phyloP scores from a whole-genome alignment of 1,140 invertebrate species.

The Rhopalosiphum maidis region DNA sequence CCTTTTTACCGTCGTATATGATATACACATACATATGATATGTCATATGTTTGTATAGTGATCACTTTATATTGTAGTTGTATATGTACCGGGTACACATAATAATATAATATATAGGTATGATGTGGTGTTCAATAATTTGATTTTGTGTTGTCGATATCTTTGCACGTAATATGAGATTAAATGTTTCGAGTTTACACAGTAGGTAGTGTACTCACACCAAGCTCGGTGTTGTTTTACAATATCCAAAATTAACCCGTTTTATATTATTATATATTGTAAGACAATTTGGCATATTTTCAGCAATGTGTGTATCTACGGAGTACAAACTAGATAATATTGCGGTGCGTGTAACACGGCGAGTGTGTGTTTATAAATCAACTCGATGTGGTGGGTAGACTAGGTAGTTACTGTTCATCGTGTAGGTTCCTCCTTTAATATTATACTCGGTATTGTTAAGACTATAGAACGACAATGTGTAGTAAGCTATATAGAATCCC shows the following conservation, averaged over 20 bases:
- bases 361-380: not conserved
- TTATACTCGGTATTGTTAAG: not conserved
- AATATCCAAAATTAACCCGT: not conserved
- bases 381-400: too few relatives aligned
- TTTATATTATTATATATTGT: not conserved
- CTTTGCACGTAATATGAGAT: not conserved
- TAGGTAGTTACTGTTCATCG: too few relatives aligned
- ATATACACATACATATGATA: not conserved
- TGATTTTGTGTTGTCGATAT: not conserved
- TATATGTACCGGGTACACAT: not conserved
- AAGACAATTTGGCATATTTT: conserved; percentile 1
- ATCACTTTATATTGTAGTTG: not conserved
- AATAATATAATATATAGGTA: not conserved
- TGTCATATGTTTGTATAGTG: not conserved
- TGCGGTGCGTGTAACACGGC: not conserved
- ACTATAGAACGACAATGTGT: not conserved
- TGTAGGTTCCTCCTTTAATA: not conserved
- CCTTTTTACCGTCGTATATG: not conserved
- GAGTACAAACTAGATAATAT: not conserved
- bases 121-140: not conserved
- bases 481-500: not conserved
- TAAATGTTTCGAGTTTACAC: not conserved
- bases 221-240: not conserved
- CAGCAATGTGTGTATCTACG: not conserved
- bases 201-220: not conserved